A percentile compares a stretch with the other conserved stretches of the same genome.
phyloP scores from a whole-genome alignment of 2,113 vertebrate species.

The Calypte anna region DNA sequence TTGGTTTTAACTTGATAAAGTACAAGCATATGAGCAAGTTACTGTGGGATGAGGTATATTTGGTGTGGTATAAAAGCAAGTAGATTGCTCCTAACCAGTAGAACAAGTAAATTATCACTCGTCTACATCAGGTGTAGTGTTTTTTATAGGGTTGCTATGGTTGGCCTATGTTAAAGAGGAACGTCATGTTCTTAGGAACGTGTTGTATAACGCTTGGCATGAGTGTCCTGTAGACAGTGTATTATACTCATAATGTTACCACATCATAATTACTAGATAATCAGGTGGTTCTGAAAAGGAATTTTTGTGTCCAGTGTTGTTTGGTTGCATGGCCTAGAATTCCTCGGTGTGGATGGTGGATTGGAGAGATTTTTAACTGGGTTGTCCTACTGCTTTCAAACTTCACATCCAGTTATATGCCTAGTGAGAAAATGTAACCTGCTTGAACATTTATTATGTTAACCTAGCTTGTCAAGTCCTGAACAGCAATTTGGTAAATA shows the following conservation, averaged over 20 bases:
- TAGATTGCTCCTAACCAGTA: not conserved
- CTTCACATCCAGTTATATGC: not conserved
- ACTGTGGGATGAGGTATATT: not conserved
- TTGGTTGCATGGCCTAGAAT: conserved; percentile 3
- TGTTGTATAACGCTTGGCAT: conserved; percentile 49
- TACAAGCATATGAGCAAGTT: not conserved
- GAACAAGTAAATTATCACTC: conserved; percentile 34
- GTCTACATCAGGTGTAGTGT: conserved; percentile 29
- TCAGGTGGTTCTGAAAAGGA: conserved; percentile 38
- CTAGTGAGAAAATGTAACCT: not conserved
- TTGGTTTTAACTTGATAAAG: not conserved
- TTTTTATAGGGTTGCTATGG: conserved; percentile 38
- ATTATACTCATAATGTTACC: not conserved
- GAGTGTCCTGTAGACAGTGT: not conserved
- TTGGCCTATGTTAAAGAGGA: not conserved
- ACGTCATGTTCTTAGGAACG: conserved; percentile 29
- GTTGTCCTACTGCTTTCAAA: not conserved
- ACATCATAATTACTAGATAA: conserved; percentile 40
- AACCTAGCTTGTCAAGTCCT: not conserved
- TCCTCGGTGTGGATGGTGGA: not conserved
- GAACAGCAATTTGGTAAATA: not conserved
- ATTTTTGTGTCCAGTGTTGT: conserved; percentile 26
- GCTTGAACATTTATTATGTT: not conserved
- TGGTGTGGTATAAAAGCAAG: not conserved
- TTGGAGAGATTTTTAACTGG: not conserved